Evolutionary conservation across 2,113 vertebrate species (phyloP).

Genomic region (Mormyrus lacerda): DNA sequence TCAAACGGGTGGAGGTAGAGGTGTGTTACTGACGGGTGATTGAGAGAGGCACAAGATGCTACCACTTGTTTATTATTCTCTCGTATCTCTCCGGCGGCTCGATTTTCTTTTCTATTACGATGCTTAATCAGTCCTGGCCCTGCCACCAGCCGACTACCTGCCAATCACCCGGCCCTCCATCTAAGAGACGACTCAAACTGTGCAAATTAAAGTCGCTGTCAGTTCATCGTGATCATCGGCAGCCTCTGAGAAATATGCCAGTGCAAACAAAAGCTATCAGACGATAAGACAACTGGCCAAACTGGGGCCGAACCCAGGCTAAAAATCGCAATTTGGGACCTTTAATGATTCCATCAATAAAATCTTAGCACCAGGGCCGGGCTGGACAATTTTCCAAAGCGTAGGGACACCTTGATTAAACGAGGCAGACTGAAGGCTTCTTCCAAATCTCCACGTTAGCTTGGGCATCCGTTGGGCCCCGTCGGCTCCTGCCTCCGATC

Average conservation of each 20-base stretch:
- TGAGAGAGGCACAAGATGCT: neutral
- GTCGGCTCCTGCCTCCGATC: neutral
- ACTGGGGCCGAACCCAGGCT: neutral
- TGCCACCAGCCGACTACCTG: too few species aligned
- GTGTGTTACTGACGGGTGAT: neutral
- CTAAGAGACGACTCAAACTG: neutral
- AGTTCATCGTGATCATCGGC: neutral
- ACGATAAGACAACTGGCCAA: neutral
- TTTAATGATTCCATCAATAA: neutral
- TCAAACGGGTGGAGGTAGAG: neutral
- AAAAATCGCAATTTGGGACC: neutral
- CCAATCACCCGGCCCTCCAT: neutral
- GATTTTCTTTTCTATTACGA: neutral
- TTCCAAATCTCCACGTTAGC: neutral
- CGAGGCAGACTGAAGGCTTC: neutral
- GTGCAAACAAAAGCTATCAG: neutral
- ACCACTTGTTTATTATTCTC: neutral
- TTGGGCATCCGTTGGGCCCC: neutral
- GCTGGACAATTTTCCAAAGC: neutral
- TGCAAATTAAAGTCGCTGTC: neutral
- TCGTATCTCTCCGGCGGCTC: neutral
- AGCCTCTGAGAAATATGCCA: neutral
- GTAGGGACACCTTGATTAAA: neutral
- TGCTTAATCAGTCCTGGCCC: neutral
- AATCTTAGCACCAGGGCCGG: neutral